phyloP scores from a whole-genome alignment of 2,113 vertebrate genomes.

The Epinephelus lanceolatus region DNA sequence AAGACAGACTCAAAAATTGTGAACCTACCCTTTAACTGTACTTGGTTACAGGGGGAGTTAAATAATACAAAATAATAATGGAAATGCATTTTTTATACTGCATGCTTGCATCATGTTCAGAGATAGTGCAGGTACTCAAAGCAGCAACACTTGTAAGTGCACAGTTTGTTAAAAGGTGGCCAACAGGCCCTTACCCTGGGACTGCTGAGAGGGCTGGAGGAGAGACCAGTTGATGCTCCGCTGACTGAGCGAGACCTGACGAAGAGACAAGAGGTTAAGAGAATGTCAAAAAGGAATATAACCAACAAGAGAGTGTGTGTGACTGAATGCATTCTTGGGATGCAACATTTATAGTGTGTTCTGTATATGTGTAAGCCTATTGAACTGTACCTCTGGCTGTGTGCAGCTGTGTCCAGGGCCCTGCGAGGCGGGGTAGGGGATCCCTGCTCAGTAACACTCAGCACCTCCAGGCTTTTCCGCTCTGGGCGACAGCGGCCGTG shows the following conservation, averaged over 20 bases:
- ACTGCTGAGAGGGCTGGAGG: conserved; percentile 94
- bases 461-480: conserved; percentile 93
- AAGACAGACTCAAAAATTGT: not conserved
- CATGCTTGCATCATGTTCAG: conserved; percentile 6
- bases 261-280: conserved; percentile 18
- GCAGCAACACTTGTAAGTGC: not conserved
- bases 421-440: conserved; percentile 92
- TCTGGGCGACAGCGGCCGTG: conserved; percentile 92
- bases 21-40: not conserved
- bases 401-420: conserved; percentile 91
- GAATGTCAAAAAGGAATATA: not conserved
- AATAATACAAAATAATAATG: not conserved
- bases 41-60: not conserved
- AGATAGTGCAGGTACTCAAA: not conserved
- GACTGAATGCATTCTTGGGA: not conserved
- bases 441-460: conserved; percentile 92
- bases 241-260: conserved; percentile 93
- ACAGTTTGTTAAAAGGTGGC: not conserved
- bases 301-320: not conserved
- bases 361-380: not conserved
- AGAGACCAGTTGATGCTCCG: conserved; percentile 92
- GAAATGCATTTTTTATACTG: conserved; percentile 6
- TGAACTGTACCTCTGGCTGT: conserved; percentile 90
- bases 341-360: not conserved
- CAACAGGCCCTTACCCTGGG: conserved; percentile 88